Conservation (phyloP, 1,140 invertebrate species). For the Orchestia grillus region DNA sequence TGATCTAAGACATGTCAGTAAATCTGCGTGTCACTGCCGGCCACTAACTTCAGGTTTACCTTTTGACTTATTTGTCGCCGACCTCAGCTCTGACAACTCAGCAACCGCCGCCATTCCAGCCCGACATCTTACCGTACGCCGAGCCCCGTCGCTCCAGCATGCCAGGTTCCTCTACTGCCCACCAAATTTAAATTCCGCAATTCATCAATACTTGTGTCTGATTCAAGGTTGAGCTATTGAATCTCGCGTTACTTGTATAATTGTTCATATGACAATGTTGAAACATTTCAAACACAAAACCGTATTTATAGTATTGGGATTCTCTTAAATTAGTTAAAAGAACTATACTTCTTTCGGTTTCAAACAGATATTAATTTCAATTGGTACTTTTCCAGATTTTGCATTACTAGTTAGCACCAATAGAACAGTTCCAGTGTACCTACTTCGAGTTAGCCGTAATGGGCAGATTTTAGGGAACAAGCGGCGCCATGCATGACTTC, state of each 20-base stretch:
- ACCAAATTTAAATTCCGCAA: background rate
- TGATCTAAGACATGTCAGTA: background rate
- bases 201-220: background rate
- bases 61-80: background rate
- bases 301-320: background rate
- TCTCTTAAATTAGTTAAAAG: background rate
- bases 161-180: background rate
- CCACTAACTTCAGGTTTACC: background rate
- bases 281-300: background rate
- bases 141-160: too few species aligned
- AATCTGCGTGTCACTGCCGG: background rate
- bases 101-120: background rate
- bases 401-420: background rate
- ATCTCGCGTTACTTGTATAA: background rate
- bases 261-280: background rate
- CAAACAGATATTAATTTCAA: background rate
- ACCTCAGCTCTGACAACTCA: background rate
- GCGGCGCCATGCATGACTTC: background rate
- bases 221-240: background rate
- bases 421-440: background rate
- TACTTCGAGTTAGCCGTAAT: background rate
- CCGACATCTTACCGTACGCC: background rate
- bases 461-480: background rate
- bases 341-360: background rate
- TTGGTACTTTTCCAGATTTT: background rate